Base-by-base conservation (phyloP, 1,140 invertebrate genomes). In the Drosophila willistoni region DNA sequence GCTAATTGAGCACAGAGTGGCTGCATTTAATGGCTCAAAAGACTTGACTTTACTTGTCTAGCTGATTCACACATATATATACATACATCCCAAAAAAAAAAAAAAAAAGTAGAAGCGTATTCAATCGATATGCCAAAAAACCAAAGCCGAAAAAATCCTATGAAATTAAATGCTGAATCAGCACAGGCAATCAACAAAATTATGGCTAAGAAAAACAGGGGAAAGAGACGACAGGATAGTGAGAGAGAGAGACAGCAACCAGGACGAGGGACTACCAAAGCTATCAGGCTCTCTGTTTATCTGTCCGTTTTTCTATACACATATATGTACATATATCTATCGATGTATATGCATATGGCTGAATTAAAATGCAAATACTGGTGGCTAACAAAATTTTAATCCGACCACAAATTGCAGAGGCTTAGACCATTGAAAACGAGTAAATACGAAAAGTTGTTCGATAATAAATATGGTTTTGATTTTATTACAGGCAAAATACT, bases 391-490 rank as follows among this genome's bases (percentile, higher is more conserved):
- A 77, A 73, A 78, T 75, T 86, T 81, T 78, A 81, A 81, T 70
- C 82, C 61, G 82, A 65, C 78, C 78, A 81, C 82, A 86, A 85
- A 85, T 86, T 79, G 82, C 72, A 72, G 74, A 65, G 82, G 82
- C 82, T 79, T 75, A 81, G 64, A 79, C 59, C 64, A 56, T 44
- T 51, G 44, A 17, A 47, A 47, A 19, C 14, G 44, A 47, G 44
- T 47, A 47, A 47, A 47, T 47, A 47, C 14, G 7, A 7, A 51
- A 51, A 51, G 17, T 19, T 51, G 22, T 75, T 72, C 59, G 56
- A 79, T 73, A 87, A 81, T 85, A 81, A 81, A 86, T 86, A 76
- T 86, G 79, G 79, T 81, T 86, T 86, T 76, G 86, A 81, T 81
- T 81, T 81, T 51, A 19, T 47, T 47, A 47, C 44, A 47, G 14